Percentiles rank a stretch among this genome's conserved stretches.
Conservation (phyloP, 2,797 vertebrate species). For the Falco berigora region DNA sequence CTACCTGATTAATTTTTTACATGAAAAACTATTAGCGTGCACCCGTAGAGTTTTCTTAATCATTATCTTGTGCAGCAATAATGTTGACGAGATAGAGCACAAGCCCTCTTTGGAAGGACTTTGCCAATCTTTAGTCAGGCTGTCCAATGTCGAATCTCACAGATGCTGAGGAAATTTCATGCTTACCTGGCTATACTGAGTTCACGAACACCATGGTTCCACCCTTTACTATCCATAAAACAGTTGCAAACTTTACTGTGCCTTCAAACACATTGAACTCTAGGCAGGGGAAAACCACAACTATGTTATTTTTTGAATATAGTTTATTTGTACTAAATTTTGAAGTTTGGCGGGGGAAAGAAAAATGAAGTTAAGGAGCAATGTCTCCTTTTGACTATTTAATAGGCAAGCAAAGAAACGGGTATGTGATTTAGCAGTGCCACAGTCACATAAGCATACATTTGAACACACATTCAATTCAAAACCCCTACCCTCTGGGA, state of each 20-base stretch:
- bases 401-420: neutral
- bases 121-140: neutral
- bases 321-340: neutral
- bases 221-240: neutral
- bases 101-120: neutral
- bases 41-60: neutral
- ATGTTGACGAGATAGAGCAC: neutral
- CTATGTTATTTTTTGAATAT: neutral
- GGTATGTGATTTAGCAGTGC: neutral
- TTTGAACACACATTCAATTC: neutral
- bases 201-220: neutral
- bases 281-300: neutral
- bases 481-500: constrained; percentile 16
- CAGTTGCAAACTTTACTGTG: neutral
- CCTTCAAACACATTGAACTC: neutral
- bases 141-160: neutral
- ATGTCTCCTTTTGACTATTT: neutral
- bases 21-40: neutral
- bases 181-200: neutral
- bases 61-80: neutral
- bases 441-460: neutral
- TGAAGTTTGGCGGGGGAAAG: neutral
- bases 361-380: neutral
- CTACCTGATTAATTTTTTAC: neutral
- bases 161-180: neutral